These are phyloP conservation scores for Parthenolecanium corni DNA, from an alignment of 2,888 invertebrate genomes.

Conservation along the genomic window DNA sequence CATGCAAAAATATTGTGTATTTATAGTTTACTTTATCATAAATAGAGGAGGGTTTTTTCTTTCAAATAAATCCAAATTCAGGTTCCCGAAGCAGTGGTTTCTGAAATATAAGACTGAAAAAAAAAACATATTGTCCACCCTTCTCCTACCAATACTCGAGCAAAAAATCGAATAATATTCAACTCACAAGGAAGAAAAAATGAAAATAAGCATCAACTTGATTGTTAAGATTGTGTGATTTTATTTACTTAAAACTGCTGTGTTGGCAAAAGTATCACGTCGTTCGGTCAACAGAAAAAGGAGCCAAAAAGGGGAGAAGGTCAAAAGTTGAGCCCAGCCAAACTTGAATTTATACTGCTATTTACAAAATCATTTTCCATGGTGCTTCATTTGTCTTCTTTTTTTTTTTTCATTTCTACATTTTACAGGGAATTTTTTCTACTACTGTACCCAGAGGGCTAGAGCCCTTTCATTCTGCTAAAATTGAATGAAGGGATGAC, in stretches of 20 bases:
- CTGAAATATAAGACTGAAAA: too few relatives aligned
- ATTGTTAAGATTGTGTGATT: too few relatives aligned
- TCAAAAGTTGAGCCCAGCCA: neutral
- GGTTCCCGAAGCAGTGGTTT: too few relatives aligned
- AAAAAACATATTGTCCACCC: too few relatives aligned
- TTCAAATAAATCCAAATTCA: too few relatives aligned
- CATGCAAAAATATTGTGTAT: too few relatives aligned
- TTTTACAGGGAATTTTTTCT: neutral
- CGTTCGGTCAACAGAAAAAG: neutral
- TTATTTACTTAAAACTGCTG: too few relatives aligned
- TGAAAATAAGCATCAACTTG: neutral
- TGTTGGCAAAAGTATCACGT: neutral
- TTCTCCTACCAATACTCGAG: too few relatives aligned
- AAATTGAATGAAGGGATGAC: slow-evolving; percentile 7
- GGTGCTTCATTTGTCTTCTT: neutral
- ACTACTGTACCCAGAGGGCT: neutral
- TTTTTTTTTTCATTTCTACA: neutral
- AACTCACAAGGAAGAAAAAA: neutral
- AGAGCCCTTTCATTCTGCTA: too few relatives aligned
- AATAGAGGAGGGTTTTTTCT: too few relatives aligned
- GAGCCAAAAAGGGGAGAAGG: neutral
- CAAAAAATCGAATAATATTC: too few relatives aligned
- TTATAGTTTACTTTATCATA: too few relatives aligned
- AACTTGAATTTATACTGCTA: slow-evolving; percentile 2
- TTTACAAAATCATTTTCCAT: slow-evolving; percentile 15